phyloP scores from a whole-genome alignment of 1,140 invertebrate species.

The Lepeophtheirus salmonis region DNA sequence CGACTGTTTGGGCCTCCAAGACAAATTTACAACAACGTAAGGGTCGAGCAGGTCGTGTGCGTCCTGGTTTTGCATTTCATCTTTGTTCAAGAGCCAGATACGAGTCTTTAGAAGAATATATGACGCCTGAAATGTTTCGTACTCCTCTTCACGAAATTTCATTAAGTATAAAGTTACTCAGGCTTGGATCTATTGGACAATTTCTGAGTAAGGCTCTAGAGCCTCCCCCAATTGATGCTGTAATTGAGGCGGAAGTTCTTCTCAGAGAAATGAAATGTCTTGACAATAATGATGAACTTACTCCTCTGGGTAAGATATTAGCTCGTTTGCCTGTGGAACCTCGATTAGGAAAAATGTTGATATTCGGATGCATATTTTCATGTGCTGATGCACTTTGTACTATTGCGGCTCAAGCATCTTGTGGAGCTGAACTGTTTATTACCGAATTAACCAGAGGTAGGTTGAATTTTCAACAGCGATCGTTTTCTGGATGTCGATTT shows the following conservation, averaged over 20 bases:
- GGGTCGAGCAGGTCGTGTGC: slow-evolving; percentile 71
- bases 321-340: slow-evolving; percentile 80
- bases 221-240: slow-evolving; percentile 77
- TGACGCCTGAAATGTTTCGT: slow-evolving; percentile 85
- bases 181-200: slow-evolving; percentile 67
- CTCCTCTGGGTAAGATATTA: slow-evolving; percentile 72
- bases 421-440: slow-evolving; percentile 74
- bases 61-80: slow-evolving; percentile 71
- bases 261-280: slow-evolving; percentile 61
- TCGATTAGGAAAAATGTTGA: slow-evolving; percentile 81
- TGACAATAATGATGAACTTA: slow-evolving; percentile 59
- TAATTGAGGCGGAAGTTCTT: slow-evolving; percentile 65
- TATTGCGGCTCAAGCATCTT: slow-evolving; percentile 79
- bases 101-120: slow-evolving; percentile 61
- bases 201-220: slow-evolving; percentile 84
- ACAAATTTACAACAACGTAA: slow-evolving; percentile 77
- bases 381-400: slow-evolving; percentile 72
- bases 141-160: slow-evolving; percentile 80
- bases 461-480: slow-evolving; percentile 52
- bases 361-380: slow-evolving; percentile 62
- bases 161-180: slow-evolving; percentile 62
- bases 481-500: slow-evolving; percentile 58
- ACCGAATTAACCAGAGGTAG: slow-evolving; percentile 26
- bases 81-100: slow-evolving; percentile 54
- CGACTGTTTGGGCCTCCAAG: slow-evolving; percentile 74